phyloP scores from a whole-genome alignment of 2,888 invertebrate species.

The Encarsia formosa region DNA sequence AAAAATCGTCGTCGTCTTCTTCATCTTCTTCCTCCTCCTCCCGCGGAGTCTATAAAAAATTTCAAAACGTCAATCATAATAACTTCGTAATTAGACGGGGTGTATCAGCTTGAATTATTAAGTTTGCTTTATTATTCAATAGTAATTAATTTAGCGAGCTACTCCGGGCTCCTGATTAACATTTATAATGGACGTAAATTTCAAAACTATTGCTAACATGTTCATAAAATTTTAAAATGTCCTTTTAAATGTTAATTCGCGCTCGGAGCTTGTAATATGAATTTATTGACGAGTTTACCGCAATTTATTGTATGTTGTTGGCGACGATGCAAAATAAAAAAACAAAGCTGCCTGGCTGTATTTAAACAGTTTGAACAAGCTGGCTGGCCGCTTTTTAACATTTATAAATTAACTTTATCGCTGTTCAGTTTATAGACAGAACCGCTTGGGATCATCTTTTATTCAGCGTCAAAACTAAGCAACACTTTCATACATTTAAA shows the following conservation, averaged over 20 bases:
- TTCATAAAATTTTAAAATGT: neutral
- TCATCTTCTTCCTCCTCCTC: constrained; percentile 7
- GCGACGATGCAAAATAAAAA: too few relatives aligned
- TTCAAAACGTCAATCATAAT: constrained; percentile 15
- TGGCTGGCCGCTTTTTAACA: too few relatives aligned
- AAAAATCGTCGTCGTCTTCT: constrained; percentile 27
- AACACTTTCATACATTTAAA: too few relatives aligned
- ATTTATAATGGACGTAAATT: neutral
- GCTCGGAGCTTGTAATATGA: neutral
- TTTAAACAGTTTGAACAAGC: too few relatives aligned
- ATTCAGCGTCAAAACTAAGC: too few relatives aligned
- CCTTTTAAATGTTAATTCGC: neutral
- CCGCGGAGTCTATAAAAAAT: neutral
- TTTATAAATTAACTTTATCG: too few relatives aligned
- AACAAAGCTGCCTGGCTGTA: too few relatives aligned
- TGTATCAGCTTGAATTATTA: neutral
- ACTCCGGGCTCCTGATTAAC: constrained; percentile 6
- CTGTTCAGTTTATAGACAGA: too few relatives aligned
- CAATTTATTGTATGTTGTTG: too few relatives aligned
- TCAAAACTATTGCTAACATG: neutral
- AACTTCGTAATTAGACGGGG: constrained; percentile 9
- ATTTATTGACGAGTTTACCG: constrained; percentile 1
- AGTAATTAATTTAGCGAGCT: constrained; percentile 11
- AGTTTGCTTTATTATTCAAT: constrained; percentile 8
- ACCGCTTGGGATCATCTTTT: too few relatives aligned